phyloP scores from a whole-genome alignment of 2,797 vertebrate species.

The Anguilla anguilla region DNA sequence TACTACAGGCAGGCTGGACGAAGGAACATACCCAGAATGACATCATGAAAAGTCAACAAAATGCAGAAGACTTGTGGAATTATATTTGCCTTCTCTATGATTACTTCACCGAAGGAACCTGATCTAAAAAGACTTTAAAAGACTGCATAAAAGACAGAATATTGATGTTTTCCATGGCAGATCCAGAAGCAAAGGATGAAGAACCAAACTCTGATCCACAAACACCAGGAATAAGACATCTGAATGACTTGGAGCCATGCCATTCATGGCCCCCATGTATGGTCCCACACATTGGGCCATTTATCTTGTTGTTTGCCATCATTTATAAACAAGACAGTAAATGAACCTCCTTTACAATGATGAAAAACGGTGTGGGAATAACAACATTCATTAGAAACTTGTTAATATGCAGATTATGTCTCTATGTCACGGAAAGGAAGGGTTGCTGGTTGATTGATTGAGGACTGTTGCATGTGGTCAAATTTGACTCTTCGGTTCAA shows the following conservation, averaged over 20 bases:
- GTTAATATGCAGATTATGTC: background rate
- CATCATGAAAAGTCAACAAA: constrained; percentile 24
- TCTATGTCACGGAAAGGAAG: background rate
- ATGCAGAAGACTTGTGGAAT: background rate
- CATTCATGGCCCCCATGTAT: background rate
- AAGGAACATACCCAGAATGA: constrained; percentile 15
- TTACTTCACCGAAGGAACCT: background rate
- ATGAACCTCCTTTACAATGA: constrained; percentile 16
- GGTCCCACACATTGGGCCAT: background rate
- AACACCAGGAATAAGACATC: background rate
- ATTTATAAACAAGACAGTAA: constrained; percentile 3
- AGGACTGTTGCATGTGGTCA: background rate
- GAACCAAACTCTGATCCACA: background rate
- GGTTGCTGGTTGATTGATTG: background rate
- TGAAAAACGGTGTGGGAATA: background rate
- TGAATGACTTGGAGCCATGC: background rate
- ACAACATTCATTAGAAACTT: background rate
- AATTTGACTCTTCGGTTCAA: background rate
- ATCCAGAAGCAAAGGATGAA: background rate
- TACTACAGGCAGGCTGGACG: background rate
- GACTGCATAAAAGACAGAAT: background rate
- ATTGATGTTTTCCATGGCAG: background rate
- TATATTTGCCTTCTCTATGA: constrained; percentile 6
- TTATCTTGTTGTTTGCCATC: constrained; percentile 30
- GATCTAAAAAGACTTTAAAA: background rate